Evolutionary conservation across 2,113 vertebrate genomes (phyloP), one percentile per base, ranked within the genome.

Genomic region (Myrmecophaga tridactyla): DNA sequence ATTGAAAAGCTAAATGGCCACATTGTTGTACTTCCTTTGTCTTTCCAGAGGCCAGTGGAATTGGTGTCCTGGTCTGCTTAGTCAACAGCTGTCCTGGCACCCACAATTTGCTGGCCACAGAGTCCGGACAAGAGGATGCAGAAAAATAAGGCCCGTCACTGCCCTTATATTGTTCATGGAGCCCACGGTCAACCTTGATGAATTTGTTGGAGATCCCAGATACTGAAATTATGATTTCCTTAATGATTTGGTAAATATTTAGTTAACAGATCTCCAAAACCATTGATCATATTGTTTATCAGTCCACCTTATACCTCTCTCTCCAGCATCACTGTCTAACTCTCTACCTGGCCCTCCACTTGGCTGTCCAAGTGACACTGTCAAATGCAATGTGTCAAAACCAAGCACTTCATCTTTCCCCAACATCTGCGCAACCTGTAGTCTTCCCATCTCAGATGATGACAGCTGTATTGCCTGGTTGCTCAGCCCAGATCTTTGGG

Each of bases 241-340:
- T 51, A 7, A 88, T 51, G 53, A 34, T 25, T 69, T 43, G 80
- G 39, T 15, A 31, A 7, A 39, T 60, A 48, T 34, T 78, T 78
- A 5, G 21, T 62, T 20, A 11, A 9, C 25, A 48, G n/a, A 13
- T 86, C 25, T 90, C 34, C 43, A 21, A 27, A 53, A 34, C 69
- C 4, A 65, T 1, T 5, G 5, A 8, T 65, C 36, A 7, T 12
- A 20, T 34, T 75, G 67, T 15, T 51, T 39, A 17, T 39, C 1
- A 39, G 21, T 31, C 51, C n/a, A 72, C 18, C 41, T 4, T 1
- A 2, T 17, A 5, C 41, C 53, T 63, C n/a, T 39, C 7, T 29
- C 18, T 8, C 21, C 15, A 4, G 7, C 23, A 1, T 2, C 25
- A 7, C 9, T 9, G 17, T 18, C 39, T 27, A 0, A 4, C 12